Conservation (phyloP, 2,797 vertebrate species). For the Odontamblyopus rebecca region DNA sequence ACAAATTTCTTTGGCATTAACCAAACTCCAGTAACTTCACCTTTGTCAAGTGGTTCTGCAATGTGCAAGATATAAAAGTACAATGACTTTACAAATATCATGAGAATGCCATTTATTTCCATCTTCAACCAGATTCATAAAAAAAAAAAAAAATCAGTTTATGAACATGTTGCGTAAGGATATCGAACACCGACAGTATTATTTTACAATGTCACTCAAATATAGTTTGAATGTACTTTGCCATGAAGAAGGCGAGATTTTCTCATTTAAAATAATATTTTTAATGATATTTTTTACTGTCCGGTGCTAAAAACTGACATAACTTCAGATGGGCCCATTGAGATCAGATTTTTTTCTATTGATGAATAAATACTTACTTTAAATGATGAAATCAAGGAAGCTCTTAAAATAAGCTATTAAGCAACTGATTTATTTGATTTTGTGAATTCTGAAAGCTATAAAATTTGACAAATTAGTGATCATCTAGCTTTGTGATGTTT, state of each 20-base stretch:
- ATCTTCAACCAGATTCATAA: slow-evolving; percentile 38
- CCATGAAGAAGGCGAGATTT: slow-evolving; percentile 33
- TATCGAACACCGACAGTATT: slow-evolving; percentile 49
- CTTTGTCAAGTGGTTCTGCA: slow-evolving; percentile 63
- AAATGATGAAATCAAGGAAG: slow-evolving; percentile 54
- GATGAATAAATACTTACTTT: slow-evolving; percentile 59
- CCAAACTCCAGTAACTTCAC: slow-evolving; percentile 67
- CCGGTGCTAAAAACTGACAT: slow-evolving; percentile 19
- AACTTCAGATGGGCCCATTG: slow-evolving; percentile 25
- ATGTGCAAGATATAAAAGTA: slow-evolving; percentile 8
- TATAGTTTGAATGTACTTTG: slow-evolving; percentile 64
- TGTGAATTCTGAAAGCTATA: slow-evolving; percentile 50
- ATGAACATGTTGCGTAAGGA: slow-evolving; percentile 21
- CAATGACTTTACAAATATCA: background rate
- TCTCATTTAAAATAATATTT: slow-evolving; percentile 29
- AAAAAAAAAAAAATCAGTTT: slow-evolving; percentile 31
- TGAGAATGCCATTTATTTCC: slow-evolving; percentile 35
- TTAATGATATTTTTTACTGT: background rate
- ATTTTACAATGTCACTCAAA: slow-evolving; percentile 31
- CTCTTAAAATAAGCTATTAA: slow-evolving; percentile 68
- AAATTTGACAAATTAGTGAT: slow-evolving; percentile 48
- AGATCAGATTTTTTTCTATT: background rate
- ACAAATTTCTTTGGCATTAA: slow-evolving; percentile 59
- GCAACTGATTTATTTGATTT: slow-evolving; percentile 45
- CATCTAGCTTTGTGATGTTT: slow-evolving; percentile 37